Base-by-base conservation (phyloP, 1,140 invertebrate genomes). In the Helicoverpa armigera region DNA sequence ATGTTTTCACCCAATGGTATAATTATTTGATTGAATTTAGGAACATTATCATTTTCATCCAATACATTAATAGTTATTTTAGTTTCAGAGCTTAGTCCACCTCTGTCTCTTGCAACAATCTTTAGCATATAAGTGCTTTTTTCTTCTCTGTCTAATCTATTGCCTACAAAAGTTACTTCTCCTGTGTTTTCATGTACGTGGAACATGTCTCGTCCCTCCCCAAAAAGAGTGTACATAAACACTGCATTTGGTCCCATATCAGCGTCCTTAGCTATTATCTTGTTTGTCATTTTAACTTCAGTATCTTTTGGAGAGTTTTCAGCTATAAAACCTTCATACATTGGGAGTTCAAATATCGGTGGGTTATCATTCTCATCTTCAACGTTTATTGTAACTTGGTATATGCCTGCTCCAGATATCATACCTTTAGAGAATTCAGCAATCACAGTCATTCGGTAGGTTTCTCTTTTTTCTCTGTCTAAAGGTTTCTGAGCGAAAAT, bases 311-410 rank as follows among this genome's bases (percentile, higher is more conserved):
- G 95, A 76, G 96, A 97, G 87, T 99, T 98, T 94, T 99, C 98
- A 31, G 94, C 94, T 9, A 99, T 97, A 61, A 96, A 96, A 3
- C 98, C 98, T 89, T 98, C 97, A 90, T 98, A 99, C 5, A 92
- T 89, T 2, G 94, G 86, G 13, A 95, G 94, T 61, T 97, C 96
- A 92, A 99, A 99, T 74, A 96, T 93, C 12, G 98, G 98, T 3
- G 98, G 96, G 90, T 99, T 98, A 89, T 99, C 98, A 90, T 99
- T 99, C 74, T 98, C 98, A 90, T 99, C 98, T 70, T 98, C 96
- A 0, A 99, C 97, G 43, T 96, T 94, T 13, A 99, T 95, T 10
- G 96, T 96, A 1, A 98, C 96, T 95, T 98, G 97, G 87, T 97
- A 97, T 63, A 98, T 96, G 3, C 96, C 97, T 35, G 97, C 96